Evolutionary conservation across 2,113 vertebrate genomes (phyloP), one percentile per base, ranked within the genome.

Genomic region (Brachypodius melanocephalos): DNA sequence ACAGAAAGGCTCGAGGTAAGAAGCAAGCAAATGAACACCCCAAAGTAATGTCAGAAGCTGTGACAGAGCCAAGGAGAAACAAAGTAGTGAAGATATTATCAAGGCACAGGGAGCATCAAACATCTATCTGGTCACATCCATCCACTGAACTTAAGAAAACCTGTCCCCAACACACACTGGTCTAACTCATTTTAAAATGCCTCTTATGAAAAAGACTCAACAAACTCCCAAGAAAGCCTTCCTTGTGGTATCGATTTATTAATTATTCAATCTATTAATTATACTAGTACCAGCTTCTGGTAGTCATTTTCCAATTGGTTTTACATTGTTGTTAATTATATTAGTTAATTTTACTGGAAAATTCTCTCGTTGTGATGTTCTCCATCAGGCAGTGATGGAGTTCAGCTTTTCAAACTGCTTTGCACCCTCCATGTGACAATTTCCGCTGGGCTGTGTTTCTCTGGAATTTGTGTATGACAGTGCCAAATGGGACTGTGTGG

Each of bases 401-500:
- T 43, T 93, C 31, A 88, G 16, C 54, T 84, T 71, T 80, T 74
- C 68, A 88, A 83, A 59, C 31, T 6, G 5, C 25, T 80, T 46
- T 54, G 46, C n/a, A 77, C 46, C 43, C 28, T 92, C 32, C 65
- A n/a, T 55, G 43, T 67, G 92, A 71, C 90, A 93, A 88, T 79
- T 83, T 73, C 55, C 4, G 3, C 55, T 36, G 51, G 59, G 40
- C 42, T 76, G 15, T 67, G 31, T 19, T 93, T 38, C 42, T 85
- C 71, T 80, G 46, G 26, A 69, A 42, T 40, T 59, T 73, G 25
- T 34, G 40, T 71, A 86, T 77, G 90, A 92, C 82, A 93, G 55
- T 78, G 86, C 94, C 90, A 96, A 95, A 92, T 84, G 72, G 59
- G 80, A 75, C 92, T 66, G 38, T 86, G 85, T 89, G 63, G 94